A percentile compares a stretch with the other conserved stretches of the same genome.
These are phyloP conservation scores for Lerema accius DNA, from an alignment of 1,140 invertebrate species.

Conservation along the genomic window DNA sequence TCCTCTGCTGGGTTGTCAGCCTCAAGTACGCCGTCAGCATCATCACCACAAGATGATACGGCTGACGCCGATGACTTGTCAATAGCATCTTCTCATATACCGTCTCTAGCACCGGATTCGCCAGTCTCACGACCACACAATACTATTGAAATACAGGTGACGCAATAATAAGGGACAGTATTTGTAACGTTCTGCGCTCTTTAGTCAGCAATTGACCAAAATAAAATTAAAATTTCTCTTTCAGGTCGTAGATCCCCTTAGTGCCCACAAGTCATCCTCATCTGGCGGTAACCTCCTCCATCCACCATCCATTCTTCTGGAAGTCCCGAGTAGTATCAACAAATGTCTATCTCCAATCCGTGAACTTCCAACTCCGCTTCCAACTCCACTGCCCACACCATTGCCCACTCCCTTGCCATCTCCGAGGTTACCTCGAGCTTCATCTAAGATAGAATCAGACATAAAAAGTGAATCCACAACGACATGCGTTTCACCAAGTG, in stretches of 20 bases:
- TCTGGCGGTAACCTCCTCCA: slow-evolving; percentile 84
- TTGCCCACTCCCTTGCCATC: slow-evolving; percentile 85
- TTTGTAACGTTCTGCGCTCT: neutral
- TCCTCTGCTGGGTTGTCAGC: slow-evolving; percentile 84
- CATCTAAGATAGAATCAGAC: slow-evolving; percentile 61
- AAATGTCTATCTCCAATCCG: slow-evolving; percentile 89
- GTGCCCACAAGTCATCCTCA: slow-evolving; percentile 83
- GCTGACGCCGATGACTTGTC: slow-evolving; percentile 86
- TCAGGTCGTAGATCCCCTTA: slow-evolving; percentile 85
- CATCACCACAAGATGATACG: slow-evolving; percentile 87
- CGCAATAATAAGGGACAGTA: neutral
- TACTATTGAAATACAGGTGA: slow-evolving; percentile 85
- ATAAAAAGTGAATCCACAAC: slow-evolving; percentile 60
- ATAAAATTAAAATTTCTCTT: slow-evolving; percentile 28
- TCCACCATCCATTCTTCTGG: slow-evolving; percentile 87
- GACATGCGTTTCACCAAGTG: slow-evolving; percentile 68
- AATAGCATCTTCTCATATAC: slow-evolving; percentile 84
- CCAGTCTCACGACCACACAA: slow-evolving; percentile 77
- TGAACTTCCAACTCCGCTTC: slow-evolving; percentile 87
- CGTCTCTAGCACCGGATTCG: slow-evolving; percentile 84
- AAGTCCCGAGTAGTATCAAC: slow-evolving; percentile 87
- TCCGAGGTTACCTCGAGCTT: slow-evolving; percentile 69
- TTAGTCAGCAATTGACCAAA: neutral
- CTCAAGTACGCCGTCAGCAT: slow-evolving; percentile 85
- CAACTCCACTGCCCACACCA: slow-evolving; percentile 87